These are phyloP conservation scores for Gortyna flavago DNA, from an alignment of 2,888 invertebrate species.

Conservation along the genomic window DNA sequence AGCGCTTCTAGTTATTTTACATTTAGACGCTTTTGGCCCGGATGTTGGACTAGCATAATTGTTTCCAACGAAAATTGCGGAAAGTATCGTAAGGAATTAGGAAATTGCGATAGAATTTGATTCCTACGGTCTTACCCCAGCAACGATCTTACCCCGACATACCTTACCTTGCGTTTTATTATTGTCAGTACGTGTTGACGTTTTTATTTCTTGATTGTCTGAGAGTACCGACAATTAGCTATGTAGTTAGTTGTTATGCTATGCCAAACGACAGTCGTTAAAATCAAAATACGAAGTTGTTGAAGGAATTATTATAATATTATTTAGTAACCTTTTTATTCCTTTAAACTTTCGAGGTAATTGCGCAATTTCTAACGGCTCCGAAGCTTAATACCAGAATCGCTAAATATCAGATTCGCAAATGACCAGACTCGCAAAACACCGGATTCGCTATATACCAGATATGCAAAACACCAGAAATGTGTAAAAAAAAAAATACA, in stretches of 20 bases:
- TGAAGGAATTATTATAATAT: conserved; percentile 7
- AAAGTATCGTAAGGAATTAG: neutral
- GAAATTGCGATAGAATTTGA: too few species aligned
- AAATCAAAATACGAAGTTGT: conserved; percentile 5
- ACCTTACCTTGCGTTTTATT: neutral
- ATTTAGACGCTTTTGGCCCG: conserved; percentile 15
- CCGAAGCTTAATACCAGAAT: too few species aligned
- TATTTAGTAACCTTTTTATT: neutral
- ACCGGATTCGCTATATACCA: too few species aligned
- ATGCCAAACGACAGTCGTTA: conserved; percentile 22
- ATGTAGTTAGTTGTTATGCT: neutral
- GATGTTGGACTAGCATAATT: neutral
- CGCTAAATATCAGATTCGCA: too few species aligned
- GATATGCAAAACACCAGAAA: too few species aligned
- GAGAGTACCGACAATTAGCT: conserved; percentile 1
- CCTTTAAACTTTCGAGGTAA: neutral
- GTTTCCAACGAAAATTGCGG: neutral
- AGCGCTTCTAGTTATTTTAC: conserved; percentile 1
- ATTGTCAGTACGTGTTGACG: conserved; percentile 1
- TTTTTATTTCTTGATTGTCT: conserved; percentile 5
- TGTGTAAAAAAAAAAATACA: too few species aligned
- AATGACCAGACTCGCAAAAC: too few species aligned
- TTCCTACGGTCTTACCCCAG: too few species aligned
- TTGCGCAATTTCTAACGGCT: neutral
- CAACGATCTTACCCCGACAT: too few species aligned